Evolutionary conservation across 2,113 vertebrate genomes (phyloP).

Genomic region (Rutilus rutilus): DNA sequence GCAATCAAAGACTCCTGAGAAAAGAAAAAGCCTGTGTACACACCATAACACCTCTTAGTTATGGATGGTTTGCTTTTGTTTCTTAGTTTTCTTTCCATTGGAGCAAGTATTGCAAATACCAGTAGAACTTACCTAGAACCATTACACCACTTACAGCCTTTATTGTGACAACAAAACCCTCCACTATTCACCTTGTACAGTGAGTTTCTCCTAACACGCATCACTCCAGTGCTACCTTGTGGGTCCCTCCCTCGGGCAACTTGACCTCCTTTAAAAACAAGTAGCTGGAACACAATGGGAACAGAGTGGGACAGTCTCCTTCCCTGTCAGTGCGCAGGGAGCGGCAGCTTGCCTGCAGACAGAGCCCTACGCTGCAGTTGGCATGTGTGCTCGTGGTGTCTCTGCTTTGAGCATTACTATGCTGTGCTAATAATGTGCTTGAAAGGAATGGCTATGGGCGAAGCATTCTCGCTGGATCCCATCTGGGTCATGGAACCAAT

Average conservation of each 20-base stretch:
- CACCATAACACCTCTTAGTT: background rate
- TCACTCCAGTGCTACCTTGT: background rate
- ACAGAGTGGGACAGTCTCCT: slow-evolving; percentile 38
- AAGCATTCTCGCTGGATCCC: slow-evolving; percentile 14
- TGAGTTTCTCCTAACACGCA: slow-evolving; percentile 39
- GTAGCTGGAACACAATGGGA: slow-evolving; percentile 39
- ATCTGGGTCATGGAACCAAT: slow-evolving; percentile 31
- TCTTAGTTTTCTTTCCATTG: background rate
- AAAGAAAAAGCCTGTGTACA: background rate
- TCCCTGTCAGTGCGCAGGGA: slow-evolving; percentile 38
- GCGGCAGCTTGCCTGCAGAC: slow-evolving; percentile 18
- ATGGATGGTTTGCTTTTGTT: slow-evolving; percentile 14
- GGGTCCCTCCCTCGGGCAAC: slow-evolving; percentile 29
- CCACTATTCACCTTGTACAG: slow-evolving; percentile 35
- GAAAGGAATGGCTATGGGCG: slow-evolving; percentile 36
- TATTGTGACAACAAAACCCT: background rate
- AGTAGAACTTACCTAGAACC: background rate
- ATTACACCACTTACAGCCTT: background rate
- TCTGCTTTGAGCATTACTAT: background rate
- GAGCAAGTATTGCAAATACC: background rate
- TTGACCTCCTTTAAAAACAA: slow-evolving; percentile 57
- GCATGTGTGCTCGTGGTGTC: background rate
- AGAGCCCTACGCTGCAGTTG: slow-evolving; percentile 11
- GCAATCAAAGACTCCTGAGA: slow-evolving; percentile 26
- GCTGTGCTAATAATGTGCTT: slow-evolving; percentile 29